Evolutionary conservation across 2,888 invertebrate species (phyloP), one percentile per base, ranked within the genome.

Genomic region (Dicyrtoma fusca): DNA sequence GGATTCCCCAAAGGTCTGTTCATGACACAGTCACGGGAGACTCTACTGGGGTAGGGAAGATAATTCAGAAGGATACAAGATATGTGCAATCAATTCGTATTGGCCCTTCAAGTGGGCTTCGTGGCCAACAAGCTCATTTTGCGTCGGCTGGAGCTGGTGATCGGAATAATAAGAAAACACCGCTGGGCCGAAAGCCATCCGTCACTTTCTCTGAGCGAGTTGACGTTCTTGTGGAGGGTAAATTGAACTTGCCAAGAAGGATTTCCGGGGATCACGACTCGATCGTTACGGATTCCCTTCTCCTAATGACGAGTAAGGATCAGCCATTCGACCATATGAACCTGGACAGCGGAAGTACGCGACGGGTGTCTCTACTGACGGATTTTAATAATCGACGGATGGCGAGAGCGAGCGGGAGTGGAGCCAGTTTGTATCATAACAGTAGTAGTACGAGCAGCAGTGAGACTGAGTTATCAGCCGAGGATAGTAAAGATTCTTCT

Each of bases 131-230:
- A 13, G 55, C 64, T 26, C 14, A 61, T 17, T 61, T 69, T n/a
- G 11, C 62, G 8, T 10, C 68, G 17, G 1, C 23, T 13, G 49
- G 59, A 57, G 45, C 13, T 6, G 57, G 21, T 45, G n/a, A 62
- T 4, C 6, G 17, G 34, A 45, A 23, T 4, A 17, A 26, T 13
- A 42, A 47, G 10, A 61, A 51, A n/a, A 44, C 47, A 26, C 44
- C 6, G 21, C 23, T 71, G n/a, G 51, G 49, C 17, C 55, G 75
- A 45, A 76, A 79, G 66, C 81, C 77, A 3, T 81, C 81, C 0
- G 79, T 81, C 11, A 81, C 79, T n/a, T 79, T 79, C 64, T 74
- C 79, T 10, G 80, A 80, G 62, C 65, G 70, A 23, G 75, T 77
- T 14, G 80, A 79, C 57, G 75, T 77, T 1, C 65, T 77, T 11